Evolutionary conservation across 2,888 invertebrate species (phyloP).

Genomic region (Perdita meconis): DNA sequence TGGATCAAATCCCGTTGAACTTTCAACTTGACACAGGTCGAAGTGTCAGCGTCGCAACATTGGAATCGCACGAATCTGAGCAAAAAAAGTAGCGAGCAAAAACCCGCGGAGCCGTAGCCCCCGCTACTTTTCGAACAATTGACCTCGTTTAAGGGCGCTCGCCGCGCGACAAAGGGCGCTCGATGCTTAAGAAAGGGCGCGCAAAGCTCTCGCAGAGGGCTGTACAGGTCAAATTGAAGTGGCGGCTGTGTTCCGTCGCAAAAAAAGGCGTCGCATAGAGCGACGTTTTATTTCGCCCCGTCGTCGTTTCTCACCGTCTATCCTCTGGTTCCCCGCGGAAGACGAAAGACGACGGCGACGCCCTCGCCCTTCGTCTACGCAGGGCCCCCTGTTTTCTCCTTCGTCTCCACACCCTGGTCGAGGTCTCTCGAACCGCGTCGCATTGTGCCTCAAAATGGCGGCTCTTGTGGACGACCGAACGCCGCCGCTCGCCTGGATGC

Average conservation of each 20-base stretch:
- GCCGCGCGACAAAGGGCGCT: slow-evolving; percentile 64
- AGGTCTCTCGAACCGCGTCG: slow-evolving; percentile 41
- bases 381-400: slow-evolving; percentile 24
- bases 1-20: too few relatives aligned
- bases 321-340: not conserved
- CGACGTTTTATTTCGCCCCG: slow-evolving; percentile 64
- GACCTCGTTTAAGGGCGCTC: slow-evolving; percentile 70
- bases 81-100: slow-evolving; percentile 6
- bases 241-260: slow-evolving; percentile 50
- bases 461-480: slow-evolving; percentile 43
- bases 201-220: slow-evolving; percentile 56
- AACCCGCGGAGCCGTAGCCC: slow-evolving; percentile 39
- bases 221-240: slow-evolving; percentile 67
- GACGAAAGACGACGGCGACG: slow-evolving; percentile 16
- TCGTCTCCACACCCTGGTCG: slow-evolving; percentile 2
- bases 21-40: too few relatives aligned
- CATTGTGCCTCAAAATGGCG: slow-evolving; percentile 60
- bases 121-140: slow-evolving; percentile 73
- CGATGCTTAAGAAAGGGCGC: slow-evolving; percentile 60
- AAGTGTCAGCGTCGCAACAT: not conserved
- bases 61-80: too few relatives aligned
- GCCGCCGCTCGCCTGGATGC: slow-evolving; percentile 37
- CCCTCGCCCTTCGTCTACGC: slow-evolving; percentile 25
- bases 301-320: slow-evolving; percentile 55
- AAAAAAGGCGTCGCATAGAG: slow-evolving; percentile 60